Conservation (phyloP, 2,797 vertebrate species). For the Sebastes oblongus region DNA sequence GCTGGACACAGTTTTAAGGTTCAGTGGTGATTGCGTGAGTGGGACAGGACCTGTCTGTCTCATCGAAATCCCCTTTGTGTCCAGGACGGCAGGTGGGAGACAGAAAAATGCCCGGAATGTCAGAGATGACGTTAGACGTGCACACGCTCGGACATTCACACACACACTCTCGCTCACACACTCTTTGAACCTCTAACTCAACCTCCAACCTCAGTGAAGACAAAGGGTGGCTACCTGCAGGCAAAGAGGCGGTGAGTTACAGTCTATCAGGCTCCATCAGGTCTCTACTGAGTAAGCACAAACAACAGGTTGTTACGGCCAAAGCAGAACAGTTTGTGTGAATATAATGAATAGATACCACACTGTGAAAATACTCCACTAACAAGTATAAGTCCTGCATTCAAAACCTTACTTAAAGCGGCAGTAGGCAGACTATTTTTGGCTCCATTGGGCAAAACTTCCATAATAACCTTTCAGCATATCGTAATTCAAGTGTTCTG, state of each 20-base stretch:
- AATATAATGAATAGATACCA: background rate
- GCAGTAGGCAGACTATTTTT: too few species aligned
- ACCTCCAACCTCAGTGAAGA: slow-evolving; percentile 12
- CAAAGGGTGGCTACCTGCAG: slow-evolving; percentile 38
- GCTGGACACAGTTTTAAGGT: background rate
- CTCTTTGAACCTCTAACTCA: slow-evolving; percentile 25
- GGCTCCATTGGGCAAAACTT: too few species aligned
- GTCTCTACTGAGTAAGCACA: background rate
- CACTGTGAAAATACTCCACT: background rate
- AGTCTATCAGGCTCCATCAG: slow-evolving; percentile 20
- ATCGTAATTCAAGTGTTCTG: too few species aligned
- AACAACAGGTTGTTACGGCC: background rate
- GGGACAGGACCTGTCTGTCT: slow-evolving; percentile 7
- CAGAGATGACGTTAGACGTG: slow-evolving; percentile 25
- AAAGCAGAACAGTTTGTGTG: background rate
- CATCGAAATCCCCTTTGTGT: slow-evolving; percentile 36
- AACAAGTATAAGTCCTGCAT: background rate
- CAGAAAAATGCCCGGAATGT: slow-evolving; percentile 56
- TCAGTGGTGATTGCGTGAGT: background rate
- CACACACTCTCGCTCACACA: background rate
- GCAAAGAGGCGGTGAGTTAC: background rate
- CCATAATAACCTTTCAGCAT: too few species aligned
- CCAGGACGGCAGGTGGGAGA: slow-evolving; percentile 36
- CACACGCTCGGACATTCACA: background rate
- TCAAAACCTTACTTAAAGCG: background rate